A percentile compares a stretch with the other conserved stretches of the same genome.
phyloP scores from a whole-genome alignment of 2,113 vertebrate genomes.

The Perca flavescens region DNA sequence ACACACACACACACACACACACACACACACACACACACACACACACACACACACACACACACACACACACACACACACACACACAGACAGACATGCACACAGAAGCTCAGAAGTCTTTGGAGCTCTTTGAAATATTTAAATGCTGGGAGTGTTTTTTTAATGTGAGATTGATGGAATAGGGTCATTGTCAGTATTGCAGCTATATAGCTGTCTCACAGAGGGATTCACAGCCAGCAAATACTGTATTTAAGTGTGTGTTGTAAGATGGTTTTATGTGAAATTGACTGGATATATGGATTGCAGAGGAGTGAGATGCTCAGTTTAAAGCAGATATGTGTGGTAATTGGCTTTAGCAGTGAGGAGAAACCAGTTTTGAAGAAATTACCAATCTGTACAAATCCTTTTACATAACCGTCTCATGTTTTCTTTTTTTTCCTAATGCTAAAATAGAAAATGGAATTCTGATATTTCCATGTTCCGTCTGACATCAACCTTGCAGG shows the following conservation, averaged over 20 bases:
- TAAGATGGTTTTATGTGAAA: not conserved
- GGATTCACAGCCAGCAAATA: constrained; percentile 46
- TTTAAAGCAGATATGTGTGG: not conserved
- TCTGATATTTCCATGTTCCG: constrained; percentile 16
- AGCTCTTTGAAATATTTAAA: constrained; percentile 85
- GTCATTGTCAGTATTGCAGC: constrained; percentile 72
- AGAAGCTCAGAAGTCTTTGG: constrained; percentile 50
- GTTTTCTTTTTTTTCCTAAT: not conserved
- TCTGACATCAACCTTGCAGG: constrained; percentile 31
- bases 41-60: not conserved
- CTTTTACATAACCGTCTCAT: constrained; percentile 47
- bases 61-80: constrained; percentile 13
- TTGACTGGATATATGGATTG: constrained; percentile 2
- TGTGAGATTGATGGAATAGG: constrained; percentile 84
- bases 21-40: not conserved
- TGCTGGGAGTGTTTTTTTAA: constrained; percentile 74
- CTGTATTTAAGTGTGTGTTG: not conserved
- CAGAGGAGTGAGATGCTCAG: not conserved
- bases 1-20: not conserved
- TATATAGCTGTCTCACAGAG: constrained; percentile 52
- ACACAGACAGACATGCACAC: not conserved
- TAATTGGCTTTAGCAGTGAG: constrained; percentile 22
- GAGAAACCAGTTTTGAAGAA: constrained; percentile 29
- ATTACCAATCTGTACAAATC: constrained; percentile 42
- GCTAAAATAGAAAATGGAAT: constrained; percentile 24